These are phyloP conservation scores for Monopterus albus DNA, from an alignment of 2,113 vertebrate species.

Conservation along the genomic window DNA sequence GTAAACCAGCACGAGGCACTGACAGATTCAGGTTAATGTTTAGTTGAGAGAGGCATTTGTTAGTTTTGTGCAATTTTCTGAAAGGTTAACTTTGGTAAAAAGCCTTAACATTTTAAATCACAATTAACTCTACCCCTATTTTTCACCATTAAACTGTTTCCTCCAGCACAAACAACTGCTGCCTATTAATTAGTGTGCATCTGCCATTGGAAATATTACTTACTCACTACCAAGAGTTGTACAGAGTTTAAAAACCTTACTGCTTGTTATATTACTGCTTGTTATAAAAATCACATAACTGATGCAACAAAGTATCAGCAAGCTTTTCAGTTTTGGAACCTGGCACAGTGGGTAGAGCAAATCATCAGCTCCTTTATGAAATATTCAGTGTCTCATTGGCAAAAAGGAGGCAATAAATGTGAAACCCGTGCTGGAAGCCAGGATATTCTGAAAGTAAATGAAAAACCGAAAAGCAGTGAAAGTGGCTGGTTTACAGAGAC, in stretches of 20 bases:
- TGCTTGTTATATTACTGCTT: slow-evolving; percentile 7
- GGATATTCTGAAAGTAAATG: background rate
- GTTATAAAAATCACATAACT: slow-evolving; percentile 11
- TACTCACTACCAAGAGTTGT: background rate
- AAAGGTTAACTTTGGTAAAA: slow-evolving; percentile 23
- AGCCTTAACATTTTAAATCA: slow-evolving; percentile 28
- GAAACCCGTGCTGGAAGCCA: background rate
- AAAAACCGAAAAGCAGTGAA: slow-evolving; percentile 1
- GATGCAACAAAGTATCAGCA: slow-evolving; percentile 5
- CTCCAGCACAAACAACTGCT: slow-evolving; percentile 9
- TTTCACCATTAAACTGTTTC: slow-evolving; percentile 22
- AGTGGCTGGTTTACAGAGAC: background rate
- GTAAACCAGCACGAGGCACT: slow-evolving; percentile 17
- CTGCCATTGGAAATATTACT: background rate
- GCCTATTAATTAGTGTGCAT: slow-evolving; percentile 16
- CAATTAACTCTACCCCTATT: slow-evolving; percentile 18
- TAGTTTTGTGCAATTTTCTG: slow-evolving; percentile 17
- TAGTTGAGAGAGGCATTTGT: slow-evolving; percentile 12
- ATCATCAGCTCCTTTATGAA: slow-evolving; percentile 34
- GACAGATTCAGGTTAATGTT: background rate
- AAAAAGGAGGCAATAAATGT: slow-evolving; percentile 17
- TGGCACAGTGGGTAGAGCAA: slow-evolving; percentile 9
- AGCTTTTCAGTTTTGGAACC: slow-evolving; percentile 10
- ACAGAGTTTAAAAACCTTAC: background rate
- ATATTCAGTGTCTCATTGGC: slow-evolving; percentile 40